Conservation (phyloP, 2,888 invertebrate genomes). For the Trichogramma evanescens region DNA sequence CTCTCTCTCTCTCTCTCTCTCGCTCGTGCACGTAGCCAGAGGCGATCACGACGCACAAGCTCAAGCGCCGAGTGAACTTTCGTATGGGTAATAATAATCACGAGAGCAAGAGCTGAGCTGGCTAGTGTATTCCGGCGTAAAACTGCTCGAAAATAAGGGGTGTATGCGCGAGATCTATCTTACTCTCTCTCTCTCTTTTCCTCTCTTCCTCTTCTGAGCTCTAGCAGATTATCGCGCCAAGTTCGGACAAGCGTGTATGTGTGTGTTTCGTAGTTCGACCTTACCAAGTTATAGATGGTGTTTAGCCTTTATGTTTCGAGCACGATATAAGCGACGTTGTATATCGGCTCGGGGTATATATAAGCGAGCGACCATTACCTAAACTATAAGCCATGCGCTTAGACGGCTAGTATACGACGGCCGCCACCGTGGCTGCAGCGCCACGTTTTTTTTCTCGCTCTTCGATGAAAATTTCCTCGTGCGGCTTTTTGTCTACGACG, state of each 20-base stretch:
- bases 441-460: no score
- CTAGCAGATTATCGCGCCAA: no score
- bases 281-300: conserved; percentile 25
- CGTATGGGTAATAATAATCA: not conserved
- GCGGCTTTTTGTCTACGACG: no score
- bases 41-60: conserved; percentile 18
- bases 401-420: no score
- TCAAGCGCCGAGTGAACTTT: conserved; percentile 12
- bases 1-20: not conserved
- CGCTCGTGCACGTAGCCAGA: not conserved
- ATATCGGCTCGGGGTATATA: conserved; percentile 4
- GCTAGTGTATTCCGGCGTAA: not conserved
- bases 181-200: no score
- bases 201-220: no score
- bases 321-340: conserved; percentile 16
- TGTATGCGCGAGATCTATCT: conserved; percentile 8
- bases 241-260: no score
- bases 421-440: no score
- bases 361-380: conserved; percentile 16
- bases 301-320: conserved; percentile 22
- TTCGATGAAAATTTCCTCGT: no score
- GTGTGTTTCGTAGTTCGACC: conserved; percentile 19
- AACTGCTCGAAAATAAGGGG: conserved; percentile 17
- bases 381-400: conserved; percentile 13
- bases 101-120: not conserved